These are phyloP conservation scores for Apodemia hepburni DNA, from an alignment of 2,888 invertebrate genomes.

Conservation along the genomic window DNA sequence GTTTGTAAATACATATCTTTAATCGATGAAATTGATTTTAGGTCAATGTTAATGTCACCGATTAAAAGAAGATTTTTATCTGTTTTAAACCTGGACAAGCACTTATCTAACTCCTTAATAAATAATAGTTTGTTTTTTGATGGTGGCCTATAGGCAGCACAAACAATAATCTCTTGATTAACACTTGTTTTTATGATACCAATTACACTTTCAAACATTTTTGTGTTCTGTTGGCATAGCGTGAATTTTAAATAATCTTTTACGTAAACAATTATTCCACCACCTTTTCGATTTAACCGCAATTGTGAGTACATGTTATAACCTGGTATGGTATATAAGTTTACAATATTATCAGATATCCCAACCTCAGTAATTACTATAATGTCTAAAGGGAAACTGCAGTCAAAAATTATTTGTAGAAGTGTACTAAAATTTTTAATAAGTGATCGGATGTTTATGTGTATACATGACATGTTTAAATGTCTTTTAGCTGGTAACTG, in stretches of 20 bases:
- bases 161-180: constrained; percentile 2
- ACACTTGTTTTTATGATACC: constrained; percentile 8
- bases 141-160: constrained; percentile 20
- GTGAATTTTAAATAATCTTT: constrained; percentile 20
- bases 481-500: background rate
- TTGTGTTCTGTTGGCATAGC: background rate
- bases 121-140: constrained; percentile 17
- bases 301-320: constrained; percentile 31
- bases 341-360: constrained; percentile 23
- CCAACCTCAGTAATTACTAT: constrained; percentile 28
- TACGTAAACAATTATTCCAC: constrained; percentile 24
- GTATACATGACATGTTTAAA: constrained; percentile 18
- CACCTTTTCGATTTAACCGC: constrained; percentile 23
- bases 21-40: constrained; percentile 18
- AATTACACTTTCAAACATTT: constrained; percentile 19
- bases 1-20: constrained; percentile 1
- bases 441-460: constrained; percentile 27
- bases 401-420: constrained; percentile 20
- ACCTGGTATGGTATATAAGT: constrained; percentile 28
- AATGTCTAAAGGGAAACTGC: constrained; percentile 21
- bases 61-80: constrained; percentile 16
- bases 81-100: constrained; percentile 5
- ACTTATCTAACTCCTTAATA: constrained; percentile 17
- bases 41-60: constrained; percentile 21
- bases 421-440: constrained; percentile 29